Evolutionary conservation across 2,113 vertebrate genomes (phyloP).

Genomic region (Corynorhinus townsendii): DNA sequence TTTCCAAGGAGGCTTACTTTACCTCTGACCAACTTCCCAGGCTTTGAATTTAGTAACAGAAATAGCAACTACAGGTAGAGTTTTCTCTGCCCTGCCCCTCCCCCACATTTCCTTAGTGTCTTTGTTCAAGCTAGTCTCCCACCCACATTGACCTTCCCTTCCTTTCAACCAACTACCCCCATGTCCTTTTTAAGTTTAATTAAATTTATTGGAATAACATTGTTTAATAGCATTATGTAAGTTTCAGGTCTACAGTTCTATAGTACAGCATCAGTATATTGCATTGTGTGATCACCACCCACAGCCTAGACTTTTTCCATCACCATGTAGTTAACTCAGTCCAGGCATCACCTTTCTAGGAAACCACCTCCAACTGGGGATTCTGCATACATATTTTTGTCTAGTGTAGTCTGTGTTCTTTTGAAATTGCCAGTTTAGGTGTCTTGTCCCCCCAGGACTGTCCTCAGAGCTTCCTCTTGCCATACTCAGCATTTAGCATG

Average conservation of each 20-base stretch:
- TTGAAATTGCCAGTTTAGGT: neutral
- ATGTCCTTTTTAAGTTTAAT: neutral
- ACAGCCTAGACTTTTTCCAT: neutral
- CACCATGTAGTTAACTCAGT: neutral
- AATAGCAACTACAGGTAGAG: neutral
- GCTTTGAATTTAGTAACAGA: neutral
- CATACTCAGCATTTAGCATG: neutral
- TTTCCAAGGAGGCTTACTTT: neutral
- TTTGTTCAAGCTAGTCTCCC: neutral
- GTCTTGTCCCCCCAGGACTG: neutral
- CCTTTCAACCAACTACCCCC: neutral
- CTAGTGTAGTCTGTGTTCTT: neutral
- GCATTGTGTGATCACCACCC: neutral
- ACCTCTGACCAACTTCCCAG: neutral
- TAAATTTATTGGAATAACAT: neutral
- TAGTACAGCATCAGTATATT: neutral
- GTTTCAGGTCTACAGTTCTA: neutral
- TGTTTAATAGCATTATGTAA: neutral
- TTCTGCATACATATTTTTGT: rapidly evolving
- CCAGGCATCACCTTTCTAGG: neutral
- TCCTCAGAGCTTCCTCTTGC: neutral
- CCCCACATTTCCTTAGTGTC: neutral
- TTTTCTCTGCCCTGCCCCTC: neutral
- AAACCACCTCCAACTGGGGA: neutral
- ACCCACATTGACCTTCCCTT: neutral